Conservation (phyloP, 2,797 vertebrate genomes). For the Squalus acanthias region DNA sequence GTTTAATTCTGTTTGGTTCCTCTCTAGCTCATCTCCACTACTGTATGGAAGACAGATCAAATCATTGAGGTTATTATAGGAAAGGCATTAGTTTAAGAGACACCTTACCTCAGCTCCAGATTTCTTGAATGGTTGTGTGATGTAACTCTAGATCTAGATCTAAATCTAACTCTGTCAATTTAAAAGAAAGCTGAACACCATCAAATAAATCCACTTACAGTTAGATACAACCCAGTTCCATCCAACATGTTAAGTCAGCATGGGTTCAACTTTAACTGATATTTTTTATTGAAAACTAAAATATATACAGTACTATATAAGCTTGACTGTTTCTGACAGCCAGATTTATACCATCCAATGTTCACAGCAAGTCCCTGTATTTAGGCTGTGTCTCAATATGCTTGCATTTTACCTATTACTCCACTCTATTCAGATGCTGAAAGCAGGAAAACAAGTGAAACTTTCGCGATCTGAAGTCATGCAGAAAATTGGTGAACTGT, state of each 20-base stretch:
- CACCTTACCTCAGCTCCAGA: background rate
- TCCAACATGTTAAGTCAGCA: background rate
- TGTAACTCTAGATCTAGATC: background rate
- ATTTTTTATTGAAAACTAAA: background rate
- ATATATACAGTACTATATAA: background rate
- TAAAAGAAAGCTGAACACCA: background rate
- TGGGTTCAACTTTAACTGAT: background rate
- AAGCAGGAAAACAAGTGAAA: conserved; percentile 80
- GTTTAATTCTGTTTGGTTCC: background rate
- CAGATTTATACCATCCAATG: background rate
- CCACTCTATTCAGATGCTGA: conserved; percentile 69
- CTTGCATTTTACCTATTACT: conserved; percentile 7
- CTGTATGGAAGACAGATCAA: background rate
- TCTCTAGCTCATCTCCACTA: background rate
- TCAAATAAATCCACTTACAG: background rate
- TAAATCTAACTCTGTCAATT: background rate
- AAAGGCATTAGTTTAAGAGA: background rate
- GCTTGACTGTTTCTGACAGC: background rate
- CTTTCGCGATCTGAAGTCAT: conserved; percentile 90
- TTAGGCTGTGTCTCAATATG: background rate
- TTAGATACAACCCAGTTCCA: background rate
- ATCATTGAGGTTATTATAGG: background rate
- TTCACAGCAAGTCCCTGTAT: background rate
- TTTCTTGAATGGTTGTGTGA: background rate
- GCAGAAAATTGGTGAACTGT: conserved; percentile 96